Evolutionary conservation across 2,888 invertebrate genomes (phyloP).

Genomic region (Cataglyphis altisquamis): DNA sequence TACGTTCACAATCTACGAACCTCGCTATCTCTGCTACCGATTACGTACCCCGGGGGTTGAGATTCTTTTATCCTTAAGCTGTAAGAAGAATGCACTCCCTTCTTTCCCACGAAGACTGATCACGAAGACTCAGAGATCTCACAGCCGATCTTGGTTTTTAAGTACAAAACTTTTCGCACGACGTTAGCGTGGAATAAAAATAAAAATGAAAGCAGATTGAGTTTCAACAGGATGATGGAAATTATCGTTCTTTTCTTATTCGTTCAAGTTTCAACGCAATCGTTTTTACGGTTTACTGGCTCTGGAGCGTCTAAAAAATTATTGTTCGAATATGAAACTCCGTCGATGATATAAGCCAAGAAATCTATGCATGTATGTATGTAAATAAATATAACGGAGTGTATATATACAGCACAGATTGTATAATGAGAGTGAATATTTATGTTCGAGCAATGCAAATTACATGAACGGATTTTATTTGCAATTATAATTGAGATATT

Average conservation of each 20-base stretch:
- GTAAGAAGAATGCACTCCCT: conserved; percentile 76
- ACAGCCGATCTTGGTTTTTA: conserved; percentile 48
- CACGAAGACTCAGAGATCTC: conserved; percentile 15
- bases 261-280: conserved; percentile 21
- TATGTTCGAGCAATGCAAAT: conserved; percentile 19
- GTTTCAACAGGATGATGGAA: conserved; percentile 35
- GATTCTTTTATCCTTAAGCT: conserved; percentile 78
- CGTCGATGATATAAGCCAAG: conserved; percentile 7
- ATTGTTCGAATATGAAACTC: background rate
- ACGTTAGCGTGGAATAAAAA: conserved; percentile 18
- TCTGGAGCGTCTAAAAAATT: background rate
- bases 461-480: conserved; percentile 34
- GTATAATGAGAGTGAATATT: conserved; percentile 43
- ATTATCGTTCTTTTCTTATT: conserved; percentile 32
- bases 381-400: background rate
- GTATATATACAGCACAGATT: background rate
- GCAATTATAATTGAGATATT: conserved; percentile 33
- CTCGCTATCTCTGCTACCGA: conserved; percentile 77
- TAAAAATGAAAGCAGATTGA: conserved; percentile 32
- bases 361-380: conserved; percentile 25
- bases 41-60: conserved; percentile 64
- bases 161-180: conserved; percentile 47
- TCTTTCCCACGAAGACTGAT: conserved; percentile 56
- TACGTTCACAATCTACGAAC: conserved; percentile 41
- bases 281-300: background rate